Conservation (phyloP, 2,113 vertebrate genomes). For the Sinocyclocheilus anophthalmus region DNA sequence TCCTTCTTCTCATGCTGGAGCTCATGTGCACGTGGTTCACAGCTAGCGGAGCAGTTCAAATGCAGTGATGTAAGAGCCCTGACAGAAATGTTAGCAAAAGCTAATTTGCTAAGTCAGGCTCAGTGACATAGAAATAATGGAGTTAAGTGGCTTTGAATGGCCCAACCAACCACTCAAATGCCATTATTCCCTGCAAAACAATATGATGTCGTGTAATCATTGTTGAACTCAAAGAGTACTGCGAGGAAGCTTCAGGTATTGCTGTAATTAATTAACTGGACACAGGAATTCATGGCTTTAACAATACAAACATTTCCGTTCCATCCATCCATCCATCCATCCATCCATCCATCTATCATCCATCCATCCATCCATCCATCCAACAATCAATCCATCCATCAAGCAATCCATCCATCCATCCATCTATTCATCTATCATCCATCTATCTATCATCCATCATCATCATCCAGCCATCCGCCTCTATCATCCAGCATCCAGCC, state of each 20-base stretch:
- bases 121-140: conserved; percentile 50
- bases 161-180: conserved; percentile 1
- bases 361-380: no score
- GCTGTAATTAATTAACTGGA: not conserved
- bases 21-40: not conserved
- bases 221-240: not conserved
- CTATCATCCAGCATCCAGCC: no score
- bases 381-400: no score
- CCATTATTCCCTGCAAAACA: not conserved
- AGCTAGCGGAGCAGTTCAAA: conserved; percentile 12
- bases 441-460: no score
- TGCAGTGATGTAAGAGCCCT: conserved; percentile 45
- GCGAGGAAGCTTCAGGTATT: not conserved
- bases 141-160: conserved; percentile 39
- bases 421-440: no score
- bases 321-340: no score
- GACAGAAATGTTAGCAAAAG: conserved; percentile 39
- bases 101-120: conserved; percentile 53
- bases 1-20: conserved; percentile 17
- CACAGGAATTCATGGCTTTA: not conserved
- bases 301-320: not conserved
- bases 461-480: no score
- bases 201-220: not conserved
- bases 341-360: no score
- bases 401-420: no score